Conservation (phyloP, 37 sponge, comb jelly and placozoan genomes). For the Corticium candelabrum region DNA sequence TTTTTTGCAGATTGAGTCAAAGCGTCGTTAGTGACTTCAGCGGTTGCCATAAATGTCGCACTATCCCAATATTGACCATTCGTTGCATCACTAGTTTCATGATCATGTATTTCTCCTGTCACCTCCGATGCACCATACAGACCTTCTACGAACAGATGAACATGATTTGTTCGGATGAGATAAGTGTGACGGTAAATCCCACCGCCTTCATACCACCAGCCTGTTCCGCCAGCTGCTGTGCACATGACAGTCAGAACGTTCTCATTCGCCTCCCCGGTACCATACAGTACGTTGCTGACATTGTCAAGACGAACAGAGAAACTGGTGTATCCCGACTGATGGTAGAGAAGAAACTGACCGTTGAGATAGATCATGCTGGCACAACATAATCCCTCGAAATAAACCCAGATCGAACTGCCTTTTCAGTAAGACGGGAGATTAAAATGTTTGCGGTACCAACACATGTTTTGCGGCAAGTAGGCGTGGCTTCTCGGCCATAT, state of each 20-base stretch:
- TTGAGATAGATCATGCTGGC: slow-evolving; percentile 25
- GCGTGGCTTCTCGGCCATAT: too few relatives aligned
- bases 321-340: slow-evolving; percentile 43
- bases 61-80: slow-evolving; percentile 18
- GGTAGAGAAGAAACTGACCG: slow-evolving; percentile 20
- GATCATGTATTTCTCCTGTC: slow-evolving; percentile 1
- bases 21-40: slow-evolving; percentile 36
- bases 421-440: not conserved
- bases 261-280: slow-evolving; percentile 29
- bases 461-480: not conserved
- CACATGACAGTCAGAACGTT: slow-evolving; percentile 32
- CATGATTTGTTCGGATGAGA: slow-evolving; percentile 15
- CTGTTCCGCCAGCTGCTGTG: slow-evolving; percentile 22
- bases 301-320: slow-evolving; percentile 47
- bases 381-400: slow-evolving; percentile 39
- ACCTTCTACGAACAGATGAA: slow-evolving; percentile 26
- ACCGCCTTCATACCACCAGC: slow-evolving; percentile 57
- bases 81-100: slow-evolving; percentile 11
- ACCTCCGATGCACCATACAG: slow-evolving; percentile 23
- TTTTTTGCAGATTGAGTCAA: not conserved
- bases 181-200: slow-evolving; percentile 39
- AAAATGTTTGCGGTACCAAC: slow-evolving; percentile 6
- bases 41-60: slow-evolving; percentile 5
- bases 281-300: slow-evolving; percentile 17
- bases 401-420: slow-evolving; percentile 23